Conservation (phyloP, 2,888 invertebrate genomes). For the Xestoiulus laeticollis region DNA sequence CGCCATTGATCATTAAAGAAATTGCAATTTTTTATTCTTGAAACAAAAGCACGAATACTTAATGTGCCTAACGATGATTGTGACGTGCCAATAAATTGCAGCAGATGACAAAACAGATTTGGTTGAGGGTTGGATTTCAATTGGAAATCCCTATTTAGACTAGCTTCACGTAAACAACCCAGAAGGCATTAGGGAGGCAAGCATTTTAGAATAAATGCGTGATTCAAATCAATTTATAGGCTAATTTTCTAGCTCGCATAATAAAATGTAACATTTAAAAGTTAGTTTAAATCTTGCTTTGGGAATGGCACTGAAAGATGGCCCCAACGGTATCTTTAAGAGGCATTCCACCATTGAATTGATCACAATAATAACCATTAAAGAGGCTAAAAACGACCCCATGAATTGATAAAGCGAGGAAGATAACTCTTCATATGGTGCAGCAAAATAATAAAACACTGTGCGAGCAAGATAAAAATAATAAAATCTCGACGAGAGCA, state of each 20-base stretch:
- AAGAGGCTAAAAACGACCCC: not conserved
- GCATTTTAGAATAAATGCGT: not conserved
- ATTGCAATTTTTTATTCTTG: not conserved
- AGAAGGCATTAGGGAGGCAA: not conserved
- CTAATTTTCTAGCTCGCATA: not conserved
- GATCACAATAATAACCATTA: slow-evolving; percentile 30
- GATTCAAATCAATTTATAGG: slow-evolving; percentile 7
- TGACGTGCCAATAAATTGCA: not conserved
- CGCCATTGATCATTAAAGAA: not conserved
- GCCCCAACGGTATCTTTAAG: slow-evolving; percentile 2
- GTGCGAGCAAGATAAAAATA: slow-evolving; percentile 41
- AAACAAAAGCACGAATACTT: not conserved
- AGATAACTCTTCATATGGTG: not conserved
- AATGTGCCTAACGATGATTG: not conserved
- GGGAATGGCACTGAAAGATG: not conserved
- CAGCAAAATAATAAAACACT: slow-evolving; percentile 2
- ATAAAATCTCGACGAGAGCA: not conserved
- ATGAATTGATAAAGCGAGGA: not conserved
- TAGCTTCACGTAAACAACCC: not conserved
- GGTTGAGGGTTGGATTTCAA: not conserved
- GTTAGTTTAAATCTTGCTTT: not conserved
- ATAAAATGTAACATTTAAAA: not conserved
- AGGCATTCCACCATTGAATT: slow-evolving; percentile 11
- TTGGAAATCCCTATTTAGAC: not conserved
- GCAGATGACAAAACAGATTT: not conserved